Base-by-base conservation (phyloP, 1,140 invertebrate genomes). In the Bombus turneri region DNA sequence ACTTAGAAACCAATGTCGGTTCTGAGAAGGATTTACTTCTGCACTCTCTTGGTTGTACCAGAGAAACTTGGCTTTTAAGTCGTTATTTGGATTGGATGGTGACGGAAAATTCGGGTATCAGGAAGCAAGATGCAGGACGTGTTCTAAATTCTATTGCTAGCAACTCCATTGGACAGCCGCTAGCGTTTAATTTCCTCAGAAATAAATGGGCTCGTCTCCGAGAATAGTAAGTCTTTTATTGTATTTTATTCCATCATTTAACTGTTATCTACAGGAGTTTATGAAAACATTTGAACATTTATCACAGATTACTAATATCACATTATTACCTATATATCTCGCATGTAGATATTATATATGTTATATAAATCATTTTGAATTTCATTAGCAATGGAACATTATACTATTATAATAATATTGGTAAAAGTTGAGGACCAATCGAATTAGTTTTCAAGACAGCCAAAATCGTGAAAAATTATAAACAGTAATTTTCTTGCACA, bases 21-120 rank as follows among this genome's bases (percentile, higher is more conserved):
- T 96, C 97, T 0, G 98, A 98, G 91, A 97, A 98, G 90, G 97
- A 97, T 82, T 92, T 97, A 15, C 93, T 99, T 10, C 93, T 98
- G 0, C 95, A 95, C n/a, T 96, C 98, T 0, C 93, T 99, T 15
- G 97, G 97, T 0, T 99, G 98, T 89, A 97, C 97, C 0, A 95
- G 97, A 66, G 97, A 98, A 86, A 96, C 96, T 1, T 98, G 98
- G 96, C 95, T 98, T 62, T 93, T 98, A 0, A 97, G 96, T 92
- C 96, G 97, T 95, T 98, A 97, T 91, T 92, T 98, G 76, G 96
- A 97, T 37, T 96, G 97, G 94, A 96, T 97, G 0, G 92, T 97
- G 10, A 96, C 96, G 3, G 96, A 97, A 74, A 96, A 97, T 84
- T 97, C 97, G 15, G 97, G 97, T 5, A 98, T 98, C 59, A 95